Conservation (phyloP, 1,140 invertebrate genomes). For the Capitella teleta region DNA sequence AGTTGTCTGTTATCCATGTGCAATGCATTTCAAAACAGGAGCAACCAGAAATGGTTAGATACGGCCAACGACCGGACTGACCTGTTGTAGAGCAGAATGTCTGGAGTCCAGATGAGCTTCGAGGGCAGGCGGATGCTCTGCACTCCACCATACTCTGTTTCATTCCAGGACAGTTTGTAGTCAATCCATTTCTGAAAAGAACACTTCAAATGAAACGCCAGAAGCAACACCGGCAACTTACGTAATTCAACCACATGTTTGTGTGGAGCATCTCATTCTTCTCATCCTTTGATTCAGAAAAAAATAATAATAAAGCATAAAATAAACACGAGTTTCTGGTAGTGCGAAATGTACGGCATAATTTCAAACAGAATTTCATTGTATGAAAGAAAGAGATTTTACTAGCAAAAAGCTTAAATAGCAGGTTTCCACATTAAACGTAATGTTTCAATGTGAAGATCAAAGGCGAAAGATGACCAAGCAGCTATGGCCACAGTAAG, state of each 20-base stretch:
- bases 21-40: too few species aligned
- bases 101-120: constrained; percentile 93
- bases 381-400: too few species aligned
- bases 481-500: too few species aligned
- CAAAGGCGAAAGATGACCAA: too few species aligned
- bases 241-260: constrained; percentile 91
- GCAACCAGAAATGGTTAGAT: not conserved
- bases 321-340: too few species aligned
- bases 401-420: too few species aligned
- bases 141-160: constrained; percentile 84
- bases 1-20: too few species aligned
- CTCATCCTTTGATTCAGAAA: constrained; percentile 62
- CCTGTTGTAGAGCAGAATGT: constrained; percentile 98
- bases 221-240: constrained; percentile 48
- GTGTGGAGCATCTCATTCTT: constrained; percentile 88
- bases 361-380: too few species aligned
- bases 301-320: too few species aligned
- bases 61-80: constrained; percentile 36
- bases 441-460: too few species aligned
- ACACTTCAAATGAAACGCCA: not conserved
- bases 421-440: too few species aligned
- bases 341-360: too few species aligned
- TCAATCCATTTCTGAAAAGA: constrained; percentile 85
- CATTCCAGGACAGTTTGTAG: constrained; percentile 93
- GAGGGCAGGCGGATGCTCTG: constrained; percentile 90